These are phyloP conservation scores for Ictidomys tridecemlineatus DNA, from an alignment of 2,113 vertebrate species.

Conservation along the genomic window DNA sequence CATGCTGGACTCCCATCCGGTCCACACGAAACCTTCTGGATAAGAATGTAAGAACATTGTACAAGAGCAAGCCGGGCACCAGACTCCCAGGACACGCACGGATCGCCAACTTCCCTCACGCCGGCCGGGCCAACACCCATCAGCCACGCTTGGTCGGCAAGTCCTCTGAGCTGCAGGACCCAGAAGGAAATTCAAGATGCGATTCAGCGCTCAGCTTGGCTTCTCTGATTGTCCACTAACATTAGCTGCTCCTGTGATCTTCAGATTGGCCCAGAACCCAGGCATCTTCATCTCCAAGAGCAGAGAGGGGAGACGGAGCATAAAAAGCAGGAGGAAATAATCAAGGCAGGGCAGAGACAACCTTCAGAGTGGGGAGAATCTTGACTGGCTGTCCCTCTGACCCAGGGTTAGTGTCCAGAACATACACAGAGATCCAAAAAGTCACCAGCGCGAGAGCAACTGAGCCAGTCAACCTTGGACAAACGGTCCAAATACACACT, in stretches of 20 bases:
- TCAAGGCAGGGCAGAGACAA: not conserved
- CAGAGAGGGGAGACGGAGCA: not conserved
- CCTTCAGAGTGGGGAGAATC: too few relatives aligned
- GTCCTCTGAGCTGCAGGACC: not conserved
- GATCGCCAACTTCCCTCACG: not conserved
- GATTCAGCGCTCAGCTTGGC: not conserved
- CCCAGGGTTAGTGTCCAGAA: not conserved
- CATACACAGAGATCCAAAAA: not conserved
- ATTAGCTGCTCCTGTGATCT: slow-evolving; percentile 33
- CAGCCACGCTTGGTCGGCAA: not conserved
- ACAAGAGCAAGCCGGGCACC: not conserved
- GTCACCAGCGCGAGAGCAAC: not conserved
- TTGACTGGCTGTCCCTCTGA: not conserved
- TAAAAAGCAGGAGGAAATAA: not conserved
- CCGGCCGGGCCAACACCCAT: not conserved
- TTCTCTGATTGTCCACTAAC: slow-evolving; percentile 32
- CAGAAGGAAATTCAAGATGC: slow-evolving; percentile 22
- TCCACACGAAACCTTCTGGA: slow-evolving; percentile 7
- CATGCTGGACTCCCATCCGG: not conserved
- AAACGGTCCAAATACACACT: not conserved
- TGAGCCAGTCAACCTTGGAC: not conserved
- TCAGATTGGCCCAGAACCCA: not conserved
- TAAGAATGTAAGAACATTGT: not conserved
- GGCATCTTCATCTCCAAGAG: not conserved
- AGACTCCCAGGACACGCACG: not conserved